Evolutionary conservation across 2,888 invertebrate genomes (phyloP), one percentile per base, ranked within the genome.

Genomic region (Siphlonurus alternatus): DNA sequence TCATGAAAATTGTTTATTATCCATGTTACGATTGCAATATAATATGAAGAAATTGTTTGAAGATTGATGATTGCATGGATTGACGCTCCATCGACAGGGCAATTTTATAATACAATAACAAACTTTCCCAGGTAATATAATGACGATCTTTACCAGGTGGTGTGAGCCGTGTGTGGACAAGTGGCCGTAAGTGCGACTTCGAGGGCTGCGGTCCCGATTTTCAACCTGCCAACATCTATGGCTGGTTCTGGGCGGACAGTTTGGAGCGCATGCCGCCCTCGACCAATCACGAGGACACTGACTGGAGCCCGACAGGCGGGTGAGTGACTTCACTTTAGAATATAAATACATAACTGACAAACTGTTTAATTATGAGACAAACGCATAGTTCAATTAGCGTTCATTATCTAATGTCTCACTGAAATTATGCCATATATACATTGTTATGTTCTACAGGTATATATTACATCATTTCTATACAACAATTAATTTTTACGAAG

Each of bases 241-340:
- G 73, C 3, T 73, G 73, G 73, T 73, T 73, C 69, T 73, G 72
- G 72, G 71, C 71, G 38, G 72, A 61, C 70, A 71, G 56, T 70
- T 70, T 64, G 71, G 71, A 59, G 71, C 72, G 72, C 65, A 70
- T 72, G 70, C 69, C 72, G 24, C 69, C 71, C 56, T 71, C 72
- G 61, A 71, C 71, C 69, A 66, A 69, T 61, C 66, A 70, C 20
- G 68, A 68, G 59, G 69, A 70, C 59, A 70, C 69, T 22, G 71
- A 70, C 64, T 71, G 71, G 71, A 70, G 70, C 61, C 68, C 69
- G 65, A 71, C 71, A 61, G 72, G 72, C 66, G 71, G 70, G 65
- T 71, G n/a, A 63, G 65, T 15, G 19, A 23, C 10, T n/a, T 25
- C 5, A 61, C 23, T 22, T n/a, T 1, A 15, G 2, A n/a, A n/a